These are phyloP conservation scores for Bostrychus sinensis DNA, from an alignment of 2,113 vertebrate genomes.

Conservation along the genomic window DNA sequence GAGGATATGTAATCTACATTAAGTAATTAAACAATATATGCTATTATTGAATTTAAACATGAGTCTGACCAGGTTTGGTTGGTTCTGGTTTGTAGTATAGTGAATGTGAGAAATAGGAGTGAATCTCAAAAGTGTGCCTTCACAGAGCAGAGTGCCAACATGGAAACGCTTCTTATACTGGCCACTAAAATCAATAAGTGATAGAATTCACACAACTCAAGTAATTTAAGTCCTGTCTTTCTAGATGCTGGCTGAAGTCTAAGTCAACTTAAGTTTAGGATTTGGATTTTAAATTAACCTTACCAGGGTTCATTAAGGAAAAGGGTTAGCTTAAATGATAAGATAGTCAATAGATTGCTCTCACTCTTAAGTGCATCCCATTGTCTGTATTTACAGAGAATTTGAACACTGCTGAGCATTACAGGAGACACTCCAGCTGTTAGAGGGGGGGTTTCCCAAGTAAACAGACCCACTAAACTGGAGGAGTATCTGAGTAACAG, in stretches of 20 bases:
- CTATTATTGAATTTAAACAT: conserved; percentile 11
- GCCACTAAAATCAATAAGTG: conserved; percentile 60
- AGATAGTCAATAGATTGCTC: conserved; percentile 27
- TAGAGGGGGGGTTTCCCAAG: conserved; percentile 62
- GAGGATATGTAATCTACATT: background rate
- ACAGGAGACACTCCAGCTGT: conserved; percentile 71
- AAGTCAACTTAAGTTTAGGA: conserved; percentile 39
- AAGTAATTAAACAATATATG: no score
- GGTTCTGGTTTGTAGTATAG: conserved; percentile 27
- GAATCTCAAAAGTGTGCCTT: conserved; percentile 71
- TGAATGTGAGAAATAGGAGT: conserved; percentile 48
- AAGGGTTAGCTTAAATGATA: no score
- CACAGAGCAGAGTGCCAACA: no score
- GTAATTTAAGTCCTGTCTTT: conserved; percentile 38
- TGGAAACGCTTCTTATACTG: conserved; percentile 62
- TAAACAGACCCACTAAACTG: no score
- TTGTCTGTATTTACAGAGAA: conserved; percentile 62
- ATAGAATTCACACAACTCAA: conserved; percentile 50
- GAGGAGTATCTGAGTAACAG: conserved; percentile 49
- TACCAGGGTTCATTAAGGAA: no score
- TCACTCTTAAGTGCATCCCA: conserved; percentile 45
- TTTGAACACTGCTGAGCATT: conserved; percentile 57
- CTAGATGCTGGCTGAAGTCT: conserved; percentile 32
- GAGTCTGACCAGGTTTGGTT: background rate
- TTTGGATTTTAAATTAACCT: conserved; percentile 40